phyloP scores from a whole-genome alignment of 2,797 vertebrate genomes.

The Enteromius radiatus region DNA sequence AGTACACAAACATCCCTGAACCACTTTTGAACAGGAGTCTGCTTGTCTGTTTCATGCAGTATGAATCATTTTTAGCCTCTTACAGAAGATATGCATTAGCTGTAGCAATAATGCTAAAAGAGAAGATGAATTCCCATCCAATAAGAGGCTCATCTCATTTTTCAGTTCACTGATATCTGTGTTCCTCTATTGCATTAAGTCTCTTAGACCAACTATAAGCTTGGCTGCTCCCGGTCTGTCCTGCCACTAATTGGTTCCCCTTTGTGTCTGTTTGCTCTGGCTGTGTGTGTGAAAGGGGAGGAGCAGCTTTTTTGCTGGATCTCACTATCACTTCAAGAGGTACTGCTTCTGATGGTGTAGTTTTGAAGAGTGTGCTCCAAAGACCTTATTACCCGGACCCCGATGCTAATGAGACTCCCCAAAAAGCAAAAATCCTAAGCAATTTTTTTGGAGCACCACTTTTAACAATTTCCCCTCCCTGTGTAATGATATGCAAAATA shows the following conservation, averaged over 20 bases:
- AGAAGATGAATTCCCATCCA: slow-evolving; percentile 23
- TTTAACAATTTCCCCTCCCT: background rate
- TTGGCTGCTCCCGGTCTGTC: slow-evolving; percentile 40
- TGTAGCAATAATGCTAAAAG: background rate
- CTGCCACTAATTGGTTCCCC: slow-evolving; percentile 44
- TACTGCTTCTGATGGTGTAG: slow-evolving; percentile 14
- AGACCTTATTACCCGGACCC: slow-evolving; percentile 24
- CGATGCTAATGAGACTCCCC: slow-evolving; percentile 14
- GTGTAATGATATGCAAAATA: slow-evolving; percentile 50
- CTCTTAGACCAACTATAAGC: slow-evolving; percentile 8
- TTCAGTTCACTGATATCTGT: slow-evolving; percentile 22
- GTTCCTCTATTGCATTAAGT: slow-evolving; percentile 26
- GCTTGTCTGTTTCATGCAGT: background rate
- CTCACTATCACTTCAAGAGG: slow-evolving; percentile 14
- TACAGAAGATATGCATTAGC: background rate
- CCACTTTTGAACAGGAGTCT: background rate
- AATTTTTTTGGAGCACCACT: background rate
- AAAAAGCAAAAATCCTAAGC: background rate
- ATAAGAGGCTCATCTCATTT: background rate
- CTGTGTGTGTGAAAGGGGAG: slow-evolving; percentile 33
- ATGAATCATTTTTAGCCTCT: background rate
- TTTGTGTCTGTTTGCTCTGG: slow-evolving; percentile 47
- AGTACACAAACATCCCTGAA: slow-evolving; percentile 15
- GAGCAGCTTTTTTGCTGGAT: slow-evolving; percentile 18
- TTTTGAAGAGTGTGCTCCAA: slow-evolving; percentile 18